Conservation (phyloP, 2,797 vertebrate genomes). For the Sphaeramia orbicularis region DNA sequence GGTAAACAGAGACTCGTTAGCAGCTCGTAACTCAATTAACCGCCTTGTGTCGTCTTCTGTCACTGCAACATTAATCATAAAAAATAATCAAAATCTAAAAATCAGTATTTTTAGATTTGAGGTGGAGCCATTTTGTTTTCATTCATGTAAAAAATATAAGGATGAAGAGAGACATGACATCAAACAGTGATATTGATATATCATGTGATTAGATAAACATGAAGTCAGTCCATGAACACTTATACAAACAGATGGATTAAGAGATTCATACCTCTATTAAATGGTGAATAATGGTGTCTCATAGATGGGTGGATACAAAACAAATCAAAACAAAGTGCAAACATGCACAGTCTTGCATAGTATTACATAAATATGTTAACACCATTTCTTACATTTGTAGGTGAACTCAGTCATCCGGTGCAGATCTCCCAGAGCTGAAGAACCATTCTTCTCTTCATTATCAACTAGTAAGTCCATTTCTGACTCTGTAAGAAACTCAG, state of each 20-base stretch:
- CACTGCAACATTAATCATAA: conserved; percentile 50
- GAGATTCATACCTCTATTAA: no score
- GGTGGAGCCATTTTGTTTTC: no score
- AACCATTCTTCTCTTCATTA: conserved; percentile 71
- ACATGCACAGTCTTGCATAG: no score
- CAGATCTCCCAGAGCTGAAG: conserved; percentile 63
- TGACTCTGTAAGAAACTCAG: conserved; percentile 80
- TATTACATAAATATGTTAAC: not conserved
- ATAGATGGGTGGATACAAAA: not conserved
- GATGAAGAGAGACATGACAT: no score
- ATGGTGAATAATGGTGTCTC: not conserved
- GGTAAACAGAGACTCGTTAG: conserved; percentile 82
- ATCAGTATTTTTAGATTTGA: no score
- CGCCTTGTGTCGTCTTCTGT: conserved; percentile 79
- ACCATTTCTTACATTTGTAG: conserved; percentile 72
- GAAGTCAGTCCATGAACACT: no score
- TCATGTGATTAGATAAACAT: not conserved
- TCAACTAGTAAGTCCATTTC: conserved; percentile 82
- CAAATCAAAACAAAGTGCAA: no score
- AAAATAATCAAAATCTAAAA: no score
- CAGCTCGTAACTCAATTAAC: conserved; percentile 79
- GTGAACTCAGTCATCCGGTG: conserved; percentile 70
- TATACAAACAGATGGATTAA: no score
- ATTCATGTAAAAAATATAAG: no score
- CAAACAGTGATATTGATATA: not conserved